Evolutionary conservation across 2,113 vertebrate genomes (phyloP).

Genomic region (Thamnaconus septentrionalis): DNA sequence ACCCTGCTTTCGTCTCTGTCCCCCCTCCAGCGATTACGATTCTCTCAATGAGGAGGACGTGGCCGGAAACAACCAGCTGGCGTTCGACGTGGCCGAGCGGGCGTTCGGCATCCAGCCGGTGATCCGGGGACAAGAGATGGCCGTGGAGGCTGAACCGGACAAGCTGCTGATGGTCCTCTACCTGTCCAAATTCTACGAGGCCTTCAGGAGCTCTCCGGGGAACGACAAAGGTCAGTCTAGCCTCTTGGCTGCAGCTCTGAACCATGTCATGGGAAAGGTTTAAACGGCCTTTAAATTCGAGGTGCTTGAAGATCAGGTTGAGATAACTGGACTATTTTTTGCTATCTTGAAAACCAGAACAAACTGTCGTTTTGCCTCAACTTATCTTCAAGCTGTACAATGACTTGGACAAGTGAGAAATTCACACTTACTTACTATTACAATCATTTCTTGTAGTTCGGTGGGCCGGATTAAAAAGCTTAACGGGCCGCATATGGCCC

Average conservation of each 20-base stretch:
- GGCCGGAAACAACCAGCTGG: slow-evolving; percentile 89
- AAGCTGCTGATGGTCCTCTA: slow-evolving; percentile 96
- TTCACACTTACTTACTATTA: too few species aligned
- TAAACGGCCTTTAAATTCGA: too few species aligned
- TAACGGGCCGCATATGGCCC: too few species aligned
- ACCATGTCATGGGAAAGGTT: background rate
- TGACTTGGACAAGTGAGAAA: too few species aligned
- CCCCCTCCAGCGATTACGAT: slow-evolving; percentile 81
- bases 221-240: slow-evolving; percentile 76
- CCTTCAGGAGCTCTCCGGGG: slow-evolving; percentile 81
- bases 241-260: background rate
- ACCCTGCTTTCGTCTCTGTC: background rate
- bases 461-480: too few species aligned
- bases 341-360: too few species aligned
- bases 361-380: too few species aligned
- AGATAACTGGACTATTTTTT: too few species aligned
- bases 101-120: slow-evolving; percentile 91
- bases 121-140: slow-evolving; percentile 89
- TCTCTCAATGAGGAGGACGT: slow-evolving; percentile 83
- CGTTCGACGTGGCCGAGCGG: slow-evolving; percentile 86
- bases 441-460: too few species aligned
- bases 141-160: slow-evolving; percentile 78
- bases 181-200: slow-evolving; percentile 92
- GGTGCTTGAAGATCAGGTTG: too few species aligned
- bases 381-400: too few species aligned